Evolutionary conservation across 2,113 vertebrate species (phyloP).

Genomic region (Leptocoma aspasia): DNA sequence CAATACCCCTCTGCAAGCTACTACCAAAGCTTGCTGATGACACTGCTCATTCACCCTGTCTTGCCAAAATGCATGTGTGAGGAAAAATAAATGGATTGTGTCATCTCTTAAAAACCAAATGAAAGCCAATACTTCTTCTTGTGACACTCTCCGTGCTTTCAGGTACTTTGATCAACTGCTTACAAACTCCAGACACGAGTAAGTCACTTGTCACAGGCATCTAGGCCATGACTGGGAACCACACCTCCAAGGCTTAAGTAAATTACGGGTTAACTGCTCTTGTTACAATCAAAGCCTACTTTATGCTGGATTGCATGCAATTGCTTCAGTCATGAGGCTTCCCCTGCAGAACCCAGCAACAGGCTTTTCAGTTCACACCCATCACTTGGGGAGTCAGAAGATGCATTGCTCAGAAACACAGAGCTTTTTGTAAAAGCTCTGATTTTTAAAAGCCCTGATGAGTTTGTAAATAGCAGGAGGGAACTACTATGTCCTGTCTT

Average conservation of each 20-base stretch:
- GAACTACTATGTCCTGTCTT: background rate
- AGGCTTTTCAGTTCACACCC: background rate
- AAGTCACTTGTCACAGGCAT: background rate
- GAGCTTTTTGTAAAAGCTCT: too few relatives aligned
- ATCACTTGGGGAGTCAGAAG: background rate
- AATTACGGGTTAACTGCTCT: background rate
- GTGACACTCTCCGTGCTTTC: background rate
- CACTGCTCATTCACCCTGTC: background rate
- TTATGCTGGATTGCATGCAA: background rate
- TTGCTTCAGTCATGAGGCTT: background rate
- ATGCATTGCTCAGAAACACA: background rate
- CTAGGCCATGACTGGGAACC: background rate
- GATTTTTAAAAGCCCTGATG: too few relatives aligned
- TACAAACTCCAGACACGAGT: background rate
- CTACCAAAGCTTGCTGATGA: background rate
- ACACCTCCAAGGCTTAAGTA: background rate
- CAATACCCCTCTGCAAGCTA: background rate
- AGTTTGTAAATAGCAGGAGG: background rate
- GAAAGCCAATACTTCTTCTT: fast-evolving
- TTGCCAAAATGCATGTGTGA: background rate
- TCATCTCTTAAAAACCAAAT: background rate
- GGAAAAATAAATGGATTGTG: background rate
- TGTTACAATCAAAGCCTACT: background rate
- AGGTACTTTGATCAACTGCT: background rate
- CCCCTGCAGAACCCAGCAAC: background rate